Conservation (phyloP, 2,113 vertebrate genomes). For the Pachypanchax playfairii region DNA sequence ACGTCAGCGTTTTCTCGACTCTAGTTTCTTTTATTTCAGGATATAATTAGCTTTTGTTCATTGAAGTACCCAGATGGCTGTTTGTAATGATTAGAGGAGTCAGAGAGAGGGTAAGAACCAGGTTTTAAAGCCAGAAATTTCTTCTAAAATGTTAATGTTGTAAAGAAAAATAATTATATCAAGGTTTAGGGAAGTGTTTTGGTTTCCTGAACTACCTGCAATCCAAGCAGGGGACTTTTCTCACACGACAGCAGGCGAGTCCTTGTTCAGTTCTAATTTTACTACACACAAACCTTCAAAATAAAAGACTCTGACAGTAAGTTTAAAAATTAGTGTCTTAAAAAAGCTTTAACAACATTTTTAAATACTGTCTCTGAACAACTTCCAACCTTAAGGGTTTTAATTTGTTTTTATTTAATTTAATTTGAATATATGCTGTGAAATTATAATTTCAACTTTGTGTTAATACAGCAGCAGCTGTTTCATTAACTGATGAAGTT, state of each 20-base stretch:
- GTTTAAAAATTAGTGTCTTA: no score
- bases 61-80: not conserved
- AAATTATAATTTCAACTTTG: not conserved
- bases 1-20: conserved; percentile 33
- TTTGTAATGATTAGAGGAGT: not conserved
- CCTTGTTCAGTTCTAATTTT: not conserved
- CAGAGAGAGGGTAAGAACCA: not conserved
- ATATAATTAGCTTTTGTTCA: conserved; percentile 15
- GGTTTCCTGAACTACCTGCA: not conserved
- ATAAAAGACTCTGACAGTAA: no score
- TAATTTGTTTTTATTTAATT: no score
- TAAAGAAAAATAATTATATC: no score
- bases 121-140: not conserved
- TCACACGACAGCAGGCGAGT: not conserved
- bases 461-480: no score
- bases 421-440: not conserved
- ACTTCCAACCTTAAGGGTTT: no score
- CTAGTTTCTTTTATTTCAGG: conserved; percentile 21
- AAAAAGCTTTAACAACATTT: no score
- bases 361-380: no score
- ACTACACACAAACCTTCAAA: not conserved
- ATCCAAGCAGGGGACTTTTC: not conserved
- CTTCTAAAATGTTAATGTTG: no score
- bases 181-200: no score
- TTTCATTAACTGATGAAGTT: no score